Evolutionary conservation across 2,797 vertebrate species (phyloP).

Genomic region (Coccyzus lansbergi): DNA sequence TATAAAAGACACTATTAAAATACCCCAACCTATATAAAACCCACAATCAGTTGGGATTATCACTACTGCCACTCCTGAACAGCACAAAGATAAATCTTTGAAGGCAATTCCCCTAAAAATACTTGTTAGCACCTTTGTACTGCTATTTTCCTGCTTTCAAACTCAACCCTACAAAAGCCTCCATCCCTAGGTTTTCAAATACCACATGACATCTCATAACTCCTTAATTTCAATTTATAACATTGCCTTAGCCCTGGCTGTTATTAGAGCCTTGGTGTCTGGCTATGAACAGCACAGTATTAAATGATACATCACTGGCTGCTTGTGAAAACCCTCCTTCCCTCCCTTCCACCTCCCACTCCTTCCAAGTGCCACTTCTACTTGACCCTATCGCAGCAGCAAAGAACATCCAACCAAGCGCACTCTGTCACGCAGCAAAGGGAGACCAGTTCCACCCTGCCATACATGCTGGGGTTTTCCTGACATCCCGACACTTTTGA

Average conservation of each 20-base stretch:
- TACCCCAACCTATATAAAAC: not conserved
- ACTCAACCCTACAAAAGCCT: not conserved
- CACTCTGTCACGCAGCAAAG: not conserved
- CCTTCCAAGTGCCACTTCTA: not conserved
- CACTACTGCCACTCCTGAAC: not conserved
- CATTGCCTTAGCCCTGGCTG: not conserved
- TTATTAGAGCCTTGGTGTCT: not conserved
- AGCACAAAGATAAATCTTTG: not conserved
- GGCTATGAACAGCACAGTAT: not conserved
- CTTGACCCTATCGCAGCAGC: not conserved
- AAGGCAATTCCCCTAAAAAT: not conserved
- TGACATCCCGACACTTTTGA: slow-evolving; percentile 40
- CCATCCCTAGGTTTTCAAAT: not conserved
- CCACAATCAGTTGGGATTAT: not conserved
- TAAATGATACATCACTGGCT: not conserved
- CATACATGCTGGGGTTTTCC: not conserved
- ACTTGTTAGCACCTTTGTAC: not conserved
- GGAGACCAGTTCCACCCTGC: slow-evolving; percentile 39
- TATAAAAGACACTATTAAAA: not conserved
- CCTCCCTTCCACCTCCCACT: not conserved
- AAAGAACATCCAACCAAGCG: accelerated
- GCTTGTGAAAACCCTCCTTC: not conserved
- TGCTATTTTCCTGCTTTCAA: not conserved
- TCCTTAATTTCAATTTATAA: not conserved
- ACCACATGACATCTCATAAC: not conserved